Evolutionary conservation across 2,113 vertebrate genomes (phyloP), one percentile per base, ranked within the genome.

Genomic region (Hemichromis elongatus): DNA sequence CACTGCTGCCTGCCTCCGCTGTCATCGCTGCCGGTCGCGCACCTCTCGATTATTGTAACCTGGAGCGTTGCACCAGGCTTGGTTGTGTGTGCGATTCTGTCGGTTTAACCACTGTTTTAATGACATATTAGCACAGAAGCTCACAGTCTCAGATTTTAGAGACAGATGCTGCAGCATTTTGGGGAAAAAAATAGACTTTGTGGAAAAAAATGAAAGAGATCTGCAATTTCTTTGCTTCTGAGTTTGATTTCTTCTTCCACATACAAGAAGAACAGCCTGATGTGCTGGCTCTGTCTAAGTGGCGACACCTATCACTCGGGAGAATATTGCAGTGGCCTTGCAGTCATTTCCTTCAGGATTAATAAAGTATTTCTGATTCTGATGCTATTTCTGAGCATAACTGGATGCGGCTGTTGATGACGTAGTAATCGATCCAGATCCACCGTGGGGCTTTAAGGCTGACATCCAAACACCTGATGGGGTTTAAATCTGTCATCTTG

Each of bases 21-120:
- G 16, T 59, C 56, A 59, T 19, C 33, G 10, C 56, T 0, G 28
- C 28, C 5, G 1, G 26, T 5, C 8, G 16, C 2, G 8, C 2
- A 0, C 56, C 3, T 57, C 26, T 30, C 0, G 1, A 59, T 11
- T 33, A 2, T 59, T 59, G 57, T 59, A 59, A 59, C 57, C 57
- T 59, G 28, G 30, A 19, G 16, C 5, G 0, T 33, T 59, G 57
- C 56, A 10, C 56, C 56, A 33, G 0, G 56, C 16, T 16, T 59
- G 28, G 16, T 30, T 33, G 16, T 33, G 56, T 59, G 16, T 14
- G 7, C 18, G 26, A 33, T 59, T 59, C 56, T 6, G 9, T 33
- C 2, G 28, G 16, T 59, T 59, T 59, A 19, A 33, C 16, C 9
- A 3, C 9, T 3, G 1, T 59, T 59, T 59, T 33, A 59, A 33